Conservation (phyloP, 2,888 invertebrate species). For the Lagria hirta region DNA sequence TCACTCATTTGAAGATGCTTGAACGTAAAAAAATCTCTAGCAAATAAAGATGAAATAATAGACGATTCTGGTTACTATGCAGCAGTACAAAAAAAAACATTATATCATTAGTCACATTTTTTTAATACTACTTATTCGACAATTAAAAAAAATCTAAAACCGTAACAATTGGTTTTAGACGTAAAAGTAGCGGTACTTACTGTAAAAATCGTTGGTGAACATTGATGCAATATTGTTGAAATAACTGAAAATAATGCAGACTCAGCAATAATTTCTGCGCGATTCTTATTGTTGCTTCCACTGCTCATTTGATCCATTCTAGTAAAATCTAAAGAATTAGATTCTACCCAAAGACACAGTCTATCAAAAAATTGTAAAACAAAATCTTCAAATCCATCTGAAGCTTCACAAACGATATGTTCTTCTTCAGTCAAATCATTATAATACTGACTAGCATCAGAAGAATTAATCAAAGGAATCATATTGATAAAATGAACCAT, state of each 20-base stretch:
- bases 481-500: constrained; percentile 74
- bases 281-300: constrained; percentile 62
- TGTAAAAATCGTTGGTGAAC: constrained; percentile 65
- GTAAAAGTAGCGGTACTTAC: too few species aligned
- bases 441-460: constrained; percentile 68
- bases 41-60: too few species aligned
- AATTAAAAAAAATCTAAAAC: too few species aligned
- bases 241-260: constrained; percentile 69
- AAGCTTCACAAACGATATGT: constrained; percentile 71
- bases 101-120: too few species aligned
- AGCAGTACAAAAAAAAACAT: too few species aligned
- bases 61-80: too few species aligned
- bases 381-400: constrained; percentile 87
- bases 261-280: constrained; percentile 72
- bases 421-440: constrained; percentile 78
- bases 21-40: too few species aligned
- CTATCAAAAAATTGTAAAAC: constrained; percentile 82
- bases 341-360: constrained; percentile 70
- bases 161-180: too few species aligned
- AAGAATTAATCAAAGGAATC: constrained; percentile 84
- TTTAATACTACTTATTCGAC: too few species aligned
- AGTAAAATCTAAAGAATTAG: constrained; percentile 68
- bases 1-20: too few species aligned
- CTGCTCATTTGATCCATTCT: constrained; percentile 62
- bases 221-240: constrained; percentile 69